Base-by-base conservation (phyloP, 1,140 invertebrate species). In the Tenebrio molitor region DNA sequence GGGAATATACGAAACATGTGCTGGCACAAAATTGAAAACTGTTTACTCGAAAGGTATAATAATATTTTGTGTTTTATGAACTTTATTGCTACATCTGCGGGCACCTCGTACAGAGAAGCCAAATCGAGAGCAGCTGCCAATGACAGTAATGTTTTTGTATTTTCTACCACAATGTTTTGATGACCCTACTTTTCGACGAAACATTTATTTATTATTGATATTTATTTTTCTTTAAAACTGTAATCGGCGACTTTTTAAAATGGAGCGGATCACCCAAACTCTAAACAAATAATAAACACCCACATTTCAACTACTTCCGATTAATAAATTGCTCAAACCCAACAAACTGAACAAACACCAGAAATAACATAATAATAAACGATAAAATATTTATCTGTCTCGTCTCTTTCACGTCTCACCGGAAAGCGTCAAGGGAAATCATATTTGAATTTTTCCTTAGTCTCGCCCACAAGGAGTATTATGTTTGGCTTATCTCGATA, bases 11-110 rank as follows among this genome's bases (percentile, higher is more conserved):
- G 19, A 42, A 42, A 25, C 63, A 65, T 65, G 17, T 65, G 63
- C 39, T 65, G 63, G 34, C 63, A 65, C 39, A 44, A 65, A 65
- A 65, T 65, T 65, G 63, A 65, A 65, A 65, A 65, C 63, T 65
- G 63, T 65, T 65, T 65, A 65, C 63, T 65, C 34, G 63, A 65
- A 65, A 65, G 63, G 63, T 65, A 65, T 25, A 65, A 65, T 58
- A 58, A 58, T 65, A 65, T 65, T 65, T 65, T 16, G 34, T 44
- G 63, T 65, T 65, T 65, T 65, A 65, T 65, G 63, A 41, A 21
- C 39, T 65, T 65, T 65, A 65, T 65, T 39, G 63, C 39, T 15
- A 65, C 39, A 65, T 65, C 63, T 65, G 63, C 63, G 63, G 63
- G 63, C 63, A 65, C 63, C 63, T 65, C 39, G 15, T 39, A 25